phyloP scores from a whole-genome alignment of 2,888 invertebrate genomes.

The Agrotis ipsilon region DNA sequence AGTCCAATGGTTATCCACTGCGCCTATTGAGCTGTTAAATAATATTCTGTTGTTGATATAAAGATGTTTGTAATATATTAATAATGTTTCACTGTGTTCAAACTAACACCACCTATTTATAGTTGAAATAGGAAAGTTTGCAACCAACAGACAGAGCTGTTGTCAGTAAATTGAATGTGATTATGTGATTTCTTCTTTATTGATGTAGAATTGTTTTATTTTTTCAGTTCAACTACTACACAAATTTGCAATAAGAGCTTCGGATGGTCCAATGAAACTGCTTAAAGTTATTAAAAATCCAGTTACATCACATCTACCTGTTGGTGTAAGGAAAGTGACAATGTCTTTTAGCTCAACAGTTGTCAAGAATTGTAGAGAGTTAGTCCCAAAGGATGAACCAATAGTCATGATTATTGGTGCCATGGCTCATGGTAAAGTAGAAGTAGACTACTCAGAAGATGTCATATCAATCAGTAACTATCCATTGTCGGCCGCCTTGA shows the following conservation, averaged over 20 bases:
- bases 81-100: too few relatives aligned
- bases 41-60: too few relatives aligned
- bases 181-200: too few relatives aligned
- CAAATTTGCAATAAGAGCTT: conserved; percentile 97
- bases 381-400: conserved; percentile 96
- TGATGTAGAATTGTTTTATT: background rate
- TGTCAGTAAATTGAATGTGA: too few relatives aligned
- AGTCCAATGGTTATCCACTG: too few relatives aligned
- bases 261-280: conserved; percentile 96
- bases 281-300: conserved; percentile 99
- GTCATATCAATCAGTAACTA: conserved; percentile 98
- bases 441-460: conserved; percentile 97
- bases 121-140: too few relatives aligned
- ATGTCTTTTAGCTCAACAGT: conserved; percentile 97
- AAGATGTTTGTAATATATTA: too few relatives aligned
- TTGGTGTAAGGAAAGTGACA: conserved; percentile 97
- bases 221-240: conserved; percentile 98
- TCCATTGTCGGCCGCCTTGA: conserved; percentile 98
- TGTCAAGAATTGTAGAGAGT: conserved; percentile 92
- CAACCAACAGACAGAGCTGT: too few relatives aligned
- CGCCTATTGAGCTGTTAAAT: too few relatives aligned
- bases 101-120: too few relatives aligned
- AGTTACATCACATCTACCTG: conserved; percentile 97
- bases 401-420: conserved; percentile 98
- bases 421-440: conserved; percentile 98